Evolutionary conservation across 2,113 vertebrate genomes (phyloP), one percentile per base, ranked within the genome.

Genomic region (Lepus europaeus): DNA sequence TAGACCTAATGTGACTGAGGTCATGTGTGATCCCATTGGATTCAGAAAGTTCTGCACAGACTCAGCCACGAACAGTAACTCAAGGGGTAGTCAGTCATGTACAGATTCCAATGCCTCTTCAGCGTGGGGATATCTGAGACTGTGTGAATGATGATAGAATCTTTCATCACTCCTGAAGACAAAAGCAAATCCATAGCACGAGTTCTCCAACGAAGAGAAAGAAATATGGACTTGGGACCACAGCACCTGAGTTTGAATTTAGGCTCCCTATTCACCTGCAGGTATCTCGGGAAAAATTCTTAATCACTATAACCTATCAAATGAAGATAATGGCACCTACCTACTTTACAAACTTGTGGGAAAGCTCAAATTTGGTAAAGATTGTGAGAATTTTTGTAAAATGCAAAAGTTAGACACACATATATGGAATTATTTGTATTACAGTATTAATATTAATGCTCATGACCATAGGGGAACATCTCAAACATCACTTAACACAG

Each of bases 311-410:
- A 39, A 89, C 63, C 11, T 74, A 0, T 66, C 83, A 90, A n/a
- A 69, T 84, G 22, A 87, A n/a, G 53, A 33, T 36, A 77, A 64
- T 39, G 27, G 39, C 31, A 59, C 17, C 5, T 19, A 39, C 45
- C 2, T 86, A 49, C 27, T 6, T 91, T 23, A 12, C 2, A 79
- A 85, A 31, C 16, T 29, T 76, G 87, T 80, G 4, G 25, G 22
- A 93, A 96, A 69, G 23, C 33, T 90, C 77, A 93, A 22, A 70
- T 68, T 73, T 73, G 51, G 29, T 53, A 59, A 68, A 56, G 51
- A 74, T 19, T 93, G 19, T 78, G 66, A 82, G 94, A 88, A 77
- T 74, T 23, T 94, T 88, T 45, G 9, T 16, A 91, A 92, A 68
- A 49, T 80, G 25, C 6, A 74, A 69, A 87, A 69, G 39, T 17